These are phyloP conservation scores for Heterotilapia buettikoferi DNA, from an alignment of 2,113 vertebrate genomes.

Conservation along the genomic window DNA sequence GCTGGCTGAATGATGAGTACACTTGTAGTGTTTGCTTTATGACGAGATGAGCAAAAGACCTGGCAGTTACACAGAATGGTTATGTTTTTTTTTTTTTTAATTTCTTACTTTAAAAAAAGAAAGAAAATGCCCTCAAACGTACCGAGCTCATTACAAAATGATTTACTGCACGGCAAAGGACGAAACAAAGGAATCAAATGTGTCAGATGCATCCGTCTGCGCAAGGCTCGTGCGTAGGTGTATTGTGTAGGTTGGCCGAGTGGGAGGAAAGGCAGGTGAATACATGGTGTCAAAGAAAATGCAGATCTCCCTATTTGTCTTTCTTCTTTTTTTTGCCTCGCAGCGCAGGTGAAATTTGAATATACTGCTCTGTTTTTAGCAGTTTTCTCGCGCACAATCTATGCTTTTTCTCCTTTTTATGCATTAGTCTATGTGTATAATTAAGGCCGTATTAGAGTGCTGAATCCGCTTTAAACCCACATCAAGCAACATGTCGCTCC, in stretches of 20 bases:
- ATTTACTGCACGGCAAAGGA: conserved; percentile 1
- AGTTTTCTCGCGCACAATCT: not conserved
- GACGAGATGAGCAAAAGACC: not conserved
- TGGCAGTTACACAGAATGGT: not conserved
- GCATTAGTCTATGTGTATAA: not conserved
- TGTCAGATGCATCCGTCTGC: conserved; percentile 47
- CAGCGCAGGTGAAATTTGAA: conserved; percentile 7
- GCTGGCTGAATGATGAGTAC: not conserved
- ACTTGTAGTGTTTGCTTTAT: conserved; percentile 20
- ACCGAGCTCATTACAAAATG: conserved; percentile 24
- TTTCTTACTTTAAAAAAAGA: not conserved
- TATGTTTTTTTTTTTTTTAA: not conserved
- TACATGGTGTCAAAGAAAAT: conserved; percentile 51
- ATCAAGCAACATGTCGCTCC: conserved; percentile 32
- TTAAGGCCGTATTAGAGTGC: not conserved
- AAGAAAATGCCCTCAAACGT: not conserved
- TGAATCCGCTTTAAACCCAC: conserved; percentile 9
- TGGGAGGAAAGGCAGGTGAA: conserved; percentile 65
- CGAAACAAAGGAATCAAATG: conserved; percentile 40
- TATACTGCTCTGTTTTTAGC: not conserved
- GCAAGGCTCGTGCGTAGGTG: conserved; percentile 46
- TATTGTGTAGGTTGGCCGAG: conserved; percentile 61
- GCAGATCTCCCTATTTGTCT: conserved; percentile 39
- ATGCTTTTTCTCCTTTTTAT: not conserved
- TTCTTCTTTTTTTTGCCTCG: not conserved